Evolutionary conservation across 2,113 vertebrate species (phyloP).

Genomic region (Gyps fulvus): DNA sequence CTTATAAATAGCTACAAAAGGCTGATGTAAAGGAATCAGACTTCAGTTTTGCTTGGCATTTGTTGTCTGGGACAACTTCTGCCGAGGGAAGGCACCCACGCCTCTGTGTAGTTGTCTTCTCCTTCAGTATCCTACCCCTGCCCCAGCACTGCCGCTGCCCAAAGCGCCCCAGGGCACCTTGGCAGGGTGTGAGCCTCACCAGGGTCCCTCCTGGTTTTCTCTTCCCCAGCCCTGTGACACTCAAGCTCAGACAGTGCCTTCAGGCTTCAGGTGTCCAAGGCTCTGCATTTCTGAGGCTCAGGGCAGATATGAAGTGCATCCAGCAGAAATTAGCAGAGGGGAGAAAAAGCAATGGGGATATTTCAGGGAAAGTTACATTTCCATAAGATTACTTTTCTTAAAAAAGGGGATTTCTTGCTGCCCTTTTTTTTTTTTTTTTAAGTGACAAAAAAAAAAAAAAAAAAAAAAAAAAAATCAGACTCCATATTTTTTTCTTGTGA

Average conservation of each 20-base stretch:
- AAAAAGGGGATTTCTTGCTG: neutral
- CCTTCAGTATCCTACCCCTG: neutral
- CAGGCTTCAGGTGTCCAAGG: neutral
- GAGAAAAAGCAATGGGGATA: fast-evolving
- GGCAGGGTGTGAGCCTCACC: neutral
- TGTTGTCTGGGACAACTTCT: neutral
- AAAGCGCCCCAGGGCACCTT: fast-evolving
- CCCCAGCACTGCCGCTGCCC: neutral
- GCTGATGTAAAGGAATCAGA: neutral
- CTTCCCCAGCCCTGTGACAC: neutral
- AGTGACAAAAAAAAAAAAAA: neutral
- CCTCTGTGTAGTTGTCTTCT: neutral
- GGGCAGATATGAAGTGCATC: neutral
- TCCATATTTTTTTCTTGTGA: neutral
- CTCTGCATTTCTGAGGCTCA: neutral
- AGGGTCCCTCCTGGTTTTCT: neutral
- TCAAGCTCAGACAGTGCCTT: neutral
- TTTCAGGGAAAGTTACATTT: neutral
- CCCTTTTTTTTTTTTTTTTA: neutral
- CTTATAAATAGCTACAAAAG: constrained; percentile 50
- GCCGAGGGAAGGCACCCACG: neutral
- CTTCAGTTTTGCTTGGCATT: neutral
- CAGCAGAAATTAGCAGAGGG: neutral
- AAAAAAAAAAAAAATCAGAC: neutral
- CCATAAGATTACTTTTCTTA: fast-evolving